phyloP scores from a whole-genome alignment of 2,888 invertebrate genomes.

The Amphipyra tragopoginis region DNA sequence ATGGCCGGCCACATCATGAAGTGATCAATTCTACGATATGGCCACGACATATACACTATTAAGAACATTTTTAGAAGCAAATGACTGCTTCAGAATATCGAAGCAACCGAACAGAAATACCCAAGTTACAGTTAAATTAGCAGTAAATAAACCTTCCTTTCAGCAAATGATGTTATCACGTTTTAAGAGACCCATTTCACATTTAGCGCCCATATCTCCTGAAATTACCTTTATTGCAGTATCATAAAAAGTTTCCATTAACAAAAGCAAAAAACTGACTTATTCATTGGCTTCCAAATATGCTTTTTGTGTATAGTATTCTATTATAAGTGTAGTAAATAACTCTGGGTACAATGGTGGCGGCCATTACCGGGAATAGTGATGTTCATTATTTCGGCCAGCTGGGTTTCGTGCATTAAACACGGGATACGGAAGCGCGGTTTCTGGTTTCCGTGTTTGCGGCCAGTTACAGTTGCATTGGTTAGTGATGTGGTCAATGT shows the following conservation, averaged over 20 bases:
- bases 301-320: slow-evolving; percentile 26
- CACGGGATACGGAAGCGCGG: slow-evolving; percentile 65
- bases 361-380: slow-evolving; percentile 48
- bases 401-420: slow-evolving; percentile 64
- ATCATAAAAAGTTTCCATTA: slow-evolving; percentile 10
- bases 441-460: slow-evolving; percentile 64
- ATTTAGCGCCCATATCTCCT: slow-evolving; percentile 8
- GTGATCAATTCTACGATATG: no score
- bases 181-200: slow-evolving; percentile 11
- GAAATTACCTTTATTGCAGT: slow-evolving; percentile 19
- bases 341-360: slow-evolving; percentile 52
- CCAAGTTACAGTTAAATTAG: no score
- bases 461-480: slow-evolving; percentile 52
- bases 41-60: no score
- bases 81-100: no score
- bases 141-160: background rate
- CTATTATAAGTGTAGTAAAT: slow-evolving; percentile 51
- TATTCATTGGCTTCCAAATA: slow-evolving; percentile 24
- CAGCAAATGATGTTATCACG: slow-evolving; percentile 5
- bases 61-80: no score
- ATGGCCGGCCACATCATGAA: no score
- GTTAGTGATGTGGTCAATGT: slow-evolving; percentile 54
- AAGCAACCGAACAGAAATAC: no score
- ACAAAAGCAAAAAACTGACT: slow-evolving; percentile 6
- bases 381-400: slow-evolving; percentile 60